phyloP scores from a whole-genome alignment of 2,113 vertebrate genomes.

The Pipra filicauda region DNA sequence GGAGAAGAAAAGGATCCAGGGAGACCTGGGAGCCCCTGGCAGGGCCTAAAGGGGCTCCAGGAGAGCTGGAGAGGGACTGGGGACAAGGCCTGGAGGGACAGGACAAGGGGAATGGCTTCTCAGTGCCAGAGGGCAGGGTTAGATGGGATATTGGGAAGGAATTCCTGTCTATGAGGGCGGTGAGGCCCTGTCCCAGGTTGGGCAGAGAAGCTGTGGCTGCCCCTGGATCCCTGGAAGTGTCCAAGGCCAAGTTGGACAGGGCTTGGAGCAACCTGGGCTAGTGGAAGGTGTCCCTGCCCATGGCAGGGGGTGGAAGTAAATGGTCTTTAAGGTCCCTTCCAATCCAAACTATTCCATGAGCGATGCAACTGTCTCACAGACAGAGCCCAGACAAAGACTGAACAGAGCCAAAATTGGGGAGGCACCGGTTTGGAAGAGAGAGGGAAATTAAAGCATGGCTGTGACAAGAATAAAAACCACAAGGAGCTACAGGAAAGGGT shows the following conservation, averaged over 20 bases:
- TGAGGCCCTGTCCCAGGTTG: too few relatives aligned
- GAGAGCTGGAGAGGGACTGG: too few relatives aligned
- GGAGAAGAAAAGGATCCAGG: too few relatives aligned
- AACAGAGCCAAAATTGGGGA: not conserved
- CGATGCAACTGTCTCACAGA: not conserved
- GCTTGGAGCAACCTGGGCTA: not conserved
- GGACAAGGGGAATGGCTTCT: too few relatives aligned
- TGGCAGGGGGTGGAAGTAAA: not conserved
- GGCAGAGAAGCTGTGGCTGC: not conserved
- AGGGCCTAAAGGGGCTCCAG: too few relatives aligned
- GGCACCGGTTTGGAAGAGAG: not conserved
- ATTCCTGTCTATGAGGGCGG: too few relatives aligned
- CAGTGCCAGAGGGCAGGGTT: too few relatives aligned
- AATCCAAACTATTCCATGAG: not conserved
- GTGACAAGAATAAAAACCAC: not conserved
- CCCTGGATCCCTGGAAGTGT: not conserved
- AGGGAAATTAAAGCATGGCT: not conserved
- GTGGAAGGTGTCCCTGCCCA: not conserved
- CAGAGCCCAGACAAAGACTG: not conserved
- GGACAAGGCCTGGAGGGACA: too few relatives aligned
- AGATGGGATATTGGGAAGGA: too few relatives aligned
- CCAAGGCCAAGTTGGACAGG: not conserved
- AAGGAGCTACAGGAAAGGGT: not conserved
- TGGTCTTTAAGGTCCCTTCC: not conserved
- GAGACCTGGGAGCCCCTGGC: too few relatives aligned